These are phyloP conservation scores for Baryphthengus martii DNA, from an alignment of 2,113 vertebrate genomes.

Conservation along the genomic window DNA sequence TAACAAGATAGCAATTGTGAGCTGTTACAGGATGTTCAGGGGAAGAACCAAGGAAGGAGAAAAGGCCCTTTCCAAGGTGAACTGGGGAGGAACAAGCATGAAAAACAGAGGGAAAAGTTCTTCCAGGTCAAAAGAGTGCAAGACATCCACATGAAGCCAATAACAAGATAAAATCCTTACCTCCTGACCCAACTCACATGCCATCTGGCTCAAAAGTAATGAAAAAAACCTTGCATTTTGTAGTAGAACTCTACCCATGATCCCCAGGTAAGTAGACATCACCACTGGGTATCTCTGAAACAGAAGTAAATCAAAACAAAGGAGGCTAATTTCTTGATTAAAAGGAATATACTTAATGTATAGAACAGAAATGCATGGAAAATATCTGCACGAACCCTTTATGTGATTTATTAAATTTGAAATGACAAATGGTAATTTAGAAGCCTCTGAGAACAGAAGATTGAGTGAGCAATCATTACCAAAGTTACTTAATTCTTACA, in stretches of 20 bases:
- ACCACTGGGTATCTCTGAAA: slow-evolving; percentile 91
- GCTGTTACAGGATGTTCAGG: neutral
- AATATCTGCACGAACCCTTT: neutral
- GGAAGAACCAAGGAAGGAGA: neutral
- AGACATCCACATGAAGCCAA: neutral
- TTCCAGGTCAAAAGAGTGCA: neutral
- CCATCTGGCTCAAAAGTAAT: slow-evolving; percentile 89
- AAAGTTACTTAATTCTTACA: neutral
- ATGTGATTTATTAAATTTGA: neutral
- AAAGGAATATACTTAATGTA: neutral
- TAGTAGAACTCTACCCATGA: slow-evolving; percentile 89
- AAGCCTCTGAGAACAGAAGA: neutral
- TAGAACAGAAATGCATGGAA: neutral
- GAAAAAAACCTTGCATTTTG: slow-evolving; percentile 94
- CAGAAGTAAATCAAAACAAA: neutral
- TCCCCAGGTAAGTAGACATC: slow-evolving; percentile 94
- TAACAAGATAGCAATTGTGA: neutral
- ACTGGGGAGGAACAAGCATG: neutral
- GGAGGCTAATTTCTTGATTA: neutral
- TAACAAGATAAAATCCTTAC: slow-evolving; percentile 67
- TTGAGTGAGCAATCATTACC: neutral
- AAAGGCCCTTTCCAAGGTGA: neutral
- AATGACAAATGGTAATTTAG: neutral
- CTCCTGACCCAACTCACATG: slow-evolving; percentile 87
- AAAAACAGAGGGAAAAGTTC: neutral